phyloP scores from a whole-genome alignment of 2,888 invertebrate species.

The Cephus pulcher region DNA sequence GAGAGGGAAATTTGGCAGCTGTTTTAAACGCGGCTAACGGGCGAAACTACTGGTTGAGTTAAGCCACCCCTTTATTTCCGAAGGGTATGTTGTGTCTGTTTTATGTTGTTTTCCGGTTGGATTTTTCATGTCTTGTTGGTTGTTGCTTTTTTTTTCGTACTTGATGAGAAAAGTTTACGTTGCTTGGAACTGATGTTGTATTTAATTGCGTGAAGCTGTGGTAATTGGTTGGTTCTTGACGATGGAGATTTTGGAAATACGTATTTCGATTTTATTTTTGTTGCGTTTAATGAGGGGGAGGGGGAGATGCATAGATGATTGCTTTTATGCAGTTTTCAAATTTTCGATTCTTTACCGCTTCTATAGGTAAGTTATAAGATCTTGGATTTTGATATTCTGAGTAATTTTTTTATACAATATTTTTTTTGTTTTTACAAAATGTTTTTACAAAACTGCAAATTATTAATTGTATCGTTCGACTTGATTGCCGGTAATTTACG shows the following conservation, averaged over 20 bases:
- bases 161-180: not conserved
- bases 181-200: not conserved
- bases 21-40: conserved; percentile 62
- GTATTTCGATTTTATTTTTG: not conserved
- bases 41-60: conserved; percentile 51
- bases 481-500: not conserved
- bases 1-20: conserved; percentile 67
- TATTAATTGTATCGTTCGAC: not conserved
- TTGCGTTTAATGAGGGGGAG: no score
- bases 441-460: no score
- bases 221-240: not conserved
- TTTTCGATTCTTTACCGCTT: no score
- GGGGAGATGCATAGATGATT: no score
- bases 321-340: no score
- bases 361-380: no score
- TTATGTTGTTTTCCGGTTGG: not conserved
- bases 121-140: not conserved
- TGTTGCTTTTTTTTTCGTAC: not conserved
- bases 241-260: not conserved
- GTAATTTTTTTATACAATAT: no score
- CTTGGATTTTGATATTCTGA: no score
- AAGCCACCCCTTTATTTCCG: not conserved
- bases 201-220: no score
- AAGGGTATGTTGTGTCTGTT: not conserved
- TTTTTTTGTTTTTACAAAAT: no score